These are phyloP conservation scores for Leptogaster cylindrica DNA, from an alignment of 2,888 invertebrate species.

Conservation along the genomic window DNA sequence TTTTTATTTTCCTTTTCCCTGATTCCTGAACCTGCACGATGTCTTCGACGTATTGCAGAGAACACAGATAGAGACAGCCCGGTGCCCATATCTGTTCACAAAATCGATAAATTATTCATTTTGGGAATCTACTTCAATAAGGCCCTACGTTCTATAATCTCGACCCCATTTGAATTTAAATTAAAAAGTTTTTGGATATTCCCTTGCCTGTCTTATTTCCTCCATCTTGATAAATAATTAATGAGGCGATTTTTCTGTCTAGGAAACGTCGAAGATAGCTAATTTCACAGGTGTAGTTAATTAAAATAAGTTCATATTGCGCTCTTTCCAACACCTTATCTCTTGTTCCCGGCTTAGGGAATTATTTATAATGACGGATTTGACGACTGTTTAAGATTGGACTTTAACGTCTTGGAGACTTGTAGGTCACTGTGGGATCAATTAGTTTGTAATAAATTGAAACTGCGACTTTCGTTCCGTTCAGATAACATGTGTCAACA, in stretches of 20 bases:
- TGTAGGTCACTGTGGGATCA: too few species aligned
- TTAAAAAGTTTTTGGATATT: conserved; percentile 31
- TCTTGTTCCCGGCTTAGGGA: not conserved
- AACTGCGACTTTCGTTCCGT: too few species aligned
- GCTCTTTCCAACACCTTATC: conserved; percentile 29
- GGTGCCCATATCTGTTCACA: conserved; percentile 8
- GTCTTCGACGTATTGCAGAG: not conserved
- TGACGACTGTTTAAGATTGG: not conserved
- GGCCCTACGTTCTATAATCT: conserved; percentile 28
- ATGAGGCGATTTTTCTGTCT: conserved; percentile 12
- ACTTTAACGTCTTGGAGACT: too few species aligned
- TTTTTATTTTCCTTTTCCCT: not conserved
- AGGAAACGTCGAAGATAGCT: not conserved
- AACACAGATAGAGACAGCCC: not conserved
- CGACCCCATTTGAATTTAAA: conserved; percentile 39
- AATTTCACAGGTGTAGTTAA: conserved; percentile 25
- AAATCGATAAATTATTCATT: conserved; percentile 42
- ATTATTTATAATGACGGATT: conserved; percentile 5
- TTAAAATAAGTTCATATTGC: conserved; percentile 22
- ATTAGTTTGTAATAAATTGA: too few species aligned
- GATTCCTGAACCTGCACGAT: not conserved
- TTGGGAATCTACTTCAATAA: conserved; percentile 17
- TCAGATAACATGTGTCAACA: too few species aligned
- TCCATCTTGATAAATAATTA: conserved; percentile 31
- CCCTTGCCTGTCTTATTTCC: not conserved